Base-by-base conservation (phyloP, 2,888 invertebrate species). In the Meta bourneti region DNA sequence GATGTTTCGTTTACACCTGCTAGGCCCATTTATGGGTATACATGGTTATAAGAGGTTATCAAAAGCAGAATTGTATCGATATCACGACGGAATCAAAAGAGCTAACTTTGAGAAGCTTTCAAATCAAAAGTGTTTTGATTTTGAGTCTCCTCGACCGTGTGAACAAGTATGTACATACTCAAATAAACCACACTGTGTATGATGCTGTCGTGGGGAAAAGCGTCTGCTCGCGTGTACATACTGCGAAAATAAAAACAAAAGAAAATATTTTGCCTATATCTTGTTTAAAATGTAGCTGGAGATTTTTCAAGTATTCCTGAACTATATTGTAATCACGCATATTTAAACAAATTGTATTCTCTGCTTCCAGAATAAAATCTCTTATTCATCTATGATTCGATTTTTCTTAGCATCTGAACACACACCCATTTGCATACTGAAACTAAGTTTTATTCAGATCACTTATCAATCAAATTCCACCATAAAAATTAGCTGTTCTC, bases 201-300 rank as follows among this genome's bases (percentile, higher is more conserved):
- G 61, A 54, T 71, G 69, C 79, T 79, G 78, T 71, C 79, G 79
- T 51, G 49, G 19, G n/a, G n/a, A 80, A 71, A 71, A 49, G 19
- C 54, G 52, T 34, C 34, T 34, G 34, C 34, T 34, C 52, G n/a
- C 78, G 85, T 87, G 71, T 87, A 69, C 79, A 79, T 72, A 88
- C 69, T 74, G 54, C 74, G 81, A 74, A 88, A n/a, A 79, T 87
- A 87, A 19, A 16, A 54, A 52, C 61, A 34, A 84, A 19, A 85
- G 74, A 70, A 80, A 74, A 20, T 90, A 90, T 90, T 90, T 90
- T 90, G 85, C 90, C 90, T 85, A 90, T 88, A 88, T 90, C 81
- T 85, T 61, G 79, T 80, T 85, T 84, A 90, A 80, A 20, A 72
- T 71, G 80, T 85, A 80, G 48, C 75, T 54, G 80, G 80, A 77